Percentiles rank a stretch among this genome's conserved stretches.
phyloP scores from a whole-genome alignment of 2,113 vertebrate species.

The Leptodactylus fuscus region DNA sequence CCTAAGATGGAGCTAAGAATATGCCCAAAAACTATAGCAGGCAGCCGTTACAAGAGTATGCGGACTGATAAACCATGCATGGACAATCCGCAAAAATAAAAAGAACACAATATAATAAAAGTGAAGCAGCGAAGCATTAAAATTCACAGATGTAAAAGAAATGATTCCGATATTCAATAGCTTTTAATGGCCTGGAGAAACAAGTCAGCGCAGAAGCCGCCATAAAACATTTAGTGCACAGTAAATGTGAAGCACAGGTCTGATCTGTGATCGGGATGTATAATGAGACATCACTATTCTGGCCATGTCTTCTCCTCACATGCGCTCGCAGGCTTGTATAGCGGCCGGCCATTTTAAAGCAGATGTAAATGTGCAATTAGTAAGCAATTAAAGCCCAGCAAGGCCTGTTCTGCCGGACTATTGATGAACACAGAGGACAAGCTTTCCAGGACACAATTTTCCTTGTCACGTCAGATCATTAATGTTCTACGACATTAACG shows the following conservation, averaged over 20 bases:
- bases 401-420: constrained; percentile 11
- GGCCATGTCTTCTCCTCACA: background rate
- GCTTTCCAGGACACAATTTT: background rate
- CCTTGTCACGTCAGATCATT: constrained; percentile 39
- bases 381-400: constrained; percentile 29
- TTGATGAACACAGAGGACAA: constrained; percentile 21
- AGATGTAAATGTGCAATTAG: constrained; percentile 50
- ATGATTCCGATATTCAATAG: background rate
- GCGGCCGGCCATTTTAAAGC: constrained; percentile 5
- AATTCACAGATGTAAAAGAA: background rate
- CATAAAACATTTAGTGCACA: constrained; percentile 9
- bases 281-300: background rate
- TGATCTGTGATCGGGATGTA: background rate
- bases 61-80: background rate
- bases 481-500: constrained; percentile 10
- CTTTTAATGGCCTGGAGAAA: constrained; percentile 4
- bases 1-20: too few species aligned
- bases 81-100: background rate
- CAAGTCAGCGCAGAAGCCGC: background rate
- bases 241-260: background rate
- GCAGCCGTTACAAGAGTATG: too few species aligned
- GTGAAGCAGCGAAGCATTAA: background rate
- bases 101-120: background rate
- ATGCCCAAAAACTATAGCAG: too few species aligned
- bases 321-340: background rate